phyloP scores from a whole-genome alignment of 2,888 invertebrate species.

The Leucania comma region DNA sequence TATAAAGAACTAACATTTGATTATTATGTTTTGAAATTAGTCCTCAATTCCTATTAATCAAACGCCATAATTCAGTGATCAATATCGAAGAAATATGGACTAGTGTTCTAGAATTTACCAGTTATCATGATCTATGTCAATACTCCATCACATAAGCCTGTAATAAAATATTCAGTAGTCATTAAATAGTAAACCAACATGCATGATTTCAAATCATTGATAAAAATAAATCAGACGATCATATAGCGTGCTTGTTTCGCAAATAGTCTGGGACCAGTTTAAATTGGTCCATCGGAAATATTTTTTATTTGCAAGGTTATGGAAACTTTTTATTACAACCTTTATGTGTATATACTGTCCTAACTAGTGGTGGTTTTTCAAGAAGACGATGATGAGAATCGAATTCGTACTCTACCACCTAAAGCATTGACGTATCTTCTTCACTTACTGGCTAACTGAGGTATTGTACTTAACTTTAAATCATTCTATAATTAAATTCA shows the following conservation, averaged over 20 bases:
- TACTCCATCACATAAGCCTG: background rate
- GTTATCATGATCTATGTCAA: background rate
- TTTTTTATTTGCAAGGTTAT: background rate
- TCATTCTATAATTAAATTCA: no score
- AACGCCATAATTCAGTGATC: background rate
- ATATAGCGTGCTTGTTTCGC: conserved; percentile 54
- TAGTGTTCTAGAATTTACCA: background rate
- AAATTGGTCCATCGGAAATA: conserved; percentile 19
- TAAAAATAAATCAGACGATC: conserved; percentile 50
- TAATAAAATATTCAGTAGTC: conserved; percentile 33
- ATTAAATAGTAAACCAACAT: conserved; percentile 34
- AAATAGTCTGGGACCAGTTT: conserved; percentile 34
- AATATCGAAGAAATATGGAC: background rate
- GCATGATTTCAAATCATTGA: conserved; percentile 48
- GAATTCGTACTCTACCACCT: background rate
- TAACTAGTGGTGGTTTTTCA: background rate
- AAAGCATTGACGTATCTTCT: background rate
- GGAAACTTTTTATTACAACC: background rate
- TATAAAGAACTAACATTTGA: no score
- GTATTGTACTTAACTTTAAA: background rate
- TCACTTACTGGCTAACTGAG: background rate
- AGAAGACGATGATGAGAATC: background rate
- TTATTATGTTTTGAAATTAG: no score
- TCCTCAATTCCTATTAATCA: no score
- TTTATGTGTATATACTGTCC: background rate